These are phyloP conservation scores for Chloroclystis v-ata DNA, from an alignment of 2,888 invertebrate genomes.

Conservation along the genomic window DNA sequence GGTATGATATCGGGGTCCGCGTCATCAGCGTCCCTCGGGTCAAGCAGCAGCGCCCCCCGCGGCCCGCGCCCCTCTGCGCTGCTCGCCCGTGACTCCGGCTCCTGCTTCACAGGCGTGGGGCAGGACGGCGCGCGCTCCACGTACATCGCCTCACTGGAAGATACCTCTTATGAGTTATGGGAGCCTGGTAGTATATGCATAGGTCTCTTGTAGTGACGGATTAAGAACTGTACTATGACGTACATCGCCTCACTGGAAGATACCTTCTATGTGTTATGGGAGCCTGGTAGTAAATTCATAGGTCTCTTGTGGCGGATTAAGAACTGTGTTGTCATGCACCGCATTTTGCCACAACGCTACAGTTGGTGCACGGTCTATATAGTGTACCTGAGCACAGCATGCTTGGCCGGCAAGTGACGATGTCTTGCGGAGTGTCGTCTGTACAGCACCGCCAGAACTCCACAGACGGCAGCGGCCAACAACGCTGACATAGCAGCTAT, in stretches of 20 bases:
- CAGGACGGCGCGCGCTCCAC: constrained; percentile 60
- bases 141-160: constrained; percentile 63
- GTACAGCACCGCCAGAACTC: constrained; percentile 86
- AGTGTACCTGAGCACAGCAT: constrained; percentile 65
- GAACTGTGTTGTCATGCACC: no score
- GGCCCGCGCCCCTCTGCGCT: constrained; percentile 60
- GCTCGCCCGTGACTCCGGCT: constrained; percentile 77
- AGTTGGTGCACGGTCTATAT: no score
- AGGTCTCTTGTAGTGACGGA: no score
- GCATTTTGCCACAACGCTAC: no score
- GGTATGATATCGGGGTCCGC: constrained; percentile 93
- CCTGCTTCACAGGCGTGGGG: constrained; percentile 65
- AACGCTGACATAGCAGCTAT: constrained; percentile 87
- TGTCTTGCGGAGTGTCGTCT: constrained; percentile 77
- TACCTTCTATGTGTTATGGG: neutral
- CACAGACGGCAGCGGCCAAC: constrained; percentile 86
- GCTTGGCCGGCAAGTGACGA: constrained; percentile 68
- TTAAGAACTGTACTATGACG: no score
- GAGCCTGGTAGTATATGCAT: no score
- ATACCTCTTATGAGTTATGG: neutral
- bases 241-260: neutral
- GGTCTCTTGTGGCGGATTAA: no score
- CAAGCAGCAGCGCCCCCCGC: constrained; percentile 59
- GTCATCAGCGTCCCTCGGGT: constrained; percentile 78
- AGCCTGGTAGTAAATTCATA: no score